Base-by-base conservation (phyloP, 92 coral and sea anemone genomes). In the Desmophyllum pertusum region DNA sequence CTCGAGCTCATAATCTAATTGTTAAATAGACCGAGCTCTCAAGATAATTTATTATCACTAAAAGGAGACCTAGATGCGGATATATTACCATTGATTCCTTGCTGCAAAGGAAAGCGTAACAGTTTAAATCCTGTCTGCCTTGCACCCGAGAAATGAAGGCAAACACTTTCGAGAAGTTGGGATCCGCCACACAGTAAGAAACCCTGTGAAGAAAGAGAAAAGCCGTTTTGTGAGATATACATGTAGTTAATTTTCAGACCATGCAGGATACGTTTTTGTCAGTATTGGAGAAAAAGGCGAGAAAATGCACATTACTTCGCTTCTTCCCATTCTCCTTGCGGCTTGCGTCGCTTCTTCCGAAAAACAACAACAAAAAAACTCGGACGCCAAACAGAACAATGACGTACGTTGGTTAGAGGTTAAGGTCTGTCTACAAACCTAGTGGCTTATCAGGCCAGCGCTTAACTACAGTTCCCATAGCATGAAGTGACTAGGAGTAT, bases 161-260 rank as follows among this genome's bases (percentile, higher is more conserved):
- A 91, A 96, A 96, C 65, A 96, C 94, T 81, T 96, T 96, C 30
- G 93, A 87, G 74, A 59, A 92, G 67, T 90, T 84, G 9, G 98
- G 97, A 87, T 96, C 99, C 31, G 99, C 99, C 43, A 97, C 95
- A 81, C 99, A 96, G 55, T 96, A 96, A 3, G 99, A 96, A n/a
- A 96, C 88, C 73, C 99, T 93, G 77, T 33, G 52, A 50, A 78
- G 30, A 78, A 36, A 37, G 37, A 65, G 50, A 55, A 48, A 1
- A 19, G 6, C n/a, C n/a, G n/a, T n/a, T 35, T 18, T 1, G 11
- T 35, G 45, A 67, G 42, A 67, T 50, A 13, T 50, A 21, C 2
- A 50, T 2, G 4, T 5, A 6, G 38, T 40, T 33, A 4, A 18
- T 35, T 23, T 19, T 5, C 18, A 2, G 45, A 37, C 25, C 15